These are phyloP conservation scores for Cranoglanis bouderius DNA, from an alignment of 2,113 vertebrate genomes.

Conservation along the genomic window DNA sequence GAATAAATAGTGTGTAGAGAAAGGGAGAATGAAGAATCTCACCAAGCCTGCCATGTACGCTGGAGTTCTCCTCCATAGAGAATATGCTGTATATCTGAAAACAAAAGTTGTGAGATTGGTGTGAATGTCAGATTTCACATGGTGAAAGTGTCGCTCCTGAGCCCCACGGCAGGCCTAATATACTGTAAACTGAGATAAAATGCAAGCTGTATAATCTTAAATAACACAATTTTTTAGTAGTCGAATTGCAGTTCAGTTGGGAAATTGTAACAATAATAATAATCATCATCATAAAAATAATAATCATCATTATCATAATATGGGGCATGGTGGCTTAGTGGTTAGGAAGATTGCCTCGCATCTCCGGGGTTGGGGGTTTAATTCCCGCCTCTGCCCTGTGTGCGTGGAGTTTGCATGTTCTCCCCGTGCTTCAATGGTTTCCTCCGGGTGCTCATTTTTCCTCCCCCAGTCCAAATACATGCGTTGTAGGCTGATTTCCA, in stretches of 20 bases:
- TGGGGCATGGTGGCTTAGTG: too few species aligned
- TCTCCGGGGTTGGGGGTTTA: too few species aligned
- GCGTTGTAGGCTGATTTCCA: too few species aligned
- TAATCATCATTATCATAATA: background rate
- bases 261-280: background rate
- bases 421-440: too few species aligned
- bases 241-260: background rate
- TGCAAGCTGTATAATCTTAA: background rate
- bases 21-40: conserved; percentile 14
- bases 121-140: conserved; percentile 34
- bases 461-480: too few species aligned
- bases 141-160: background rate
- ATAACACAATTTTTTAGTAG: background rate
- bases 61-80: conserved; percentile 13
- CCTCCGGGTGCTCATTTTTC: too few species aligned
- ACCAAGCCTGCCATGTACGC: background rate
- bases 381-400: too few species aligned
- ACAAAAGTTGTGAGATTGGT: conserved; percentile 31
- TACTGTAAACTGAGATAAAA: conserved; percentile 9
- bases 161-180: background rate
- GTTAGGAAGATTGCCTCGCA: too few species aligned
- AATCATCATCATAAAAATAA: background rate
- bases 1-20: conserved; percentile 25
- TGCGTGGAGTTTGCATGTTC: too few species aligned
- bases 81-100: conserved; percentile 20